Percentiles rank a stretch among this genome's conserved stretches.
phyloP scores from a whole-genome alignment of 35 echinoderm and acorn worm species.

The Apostichopus japonicus region DNA sequence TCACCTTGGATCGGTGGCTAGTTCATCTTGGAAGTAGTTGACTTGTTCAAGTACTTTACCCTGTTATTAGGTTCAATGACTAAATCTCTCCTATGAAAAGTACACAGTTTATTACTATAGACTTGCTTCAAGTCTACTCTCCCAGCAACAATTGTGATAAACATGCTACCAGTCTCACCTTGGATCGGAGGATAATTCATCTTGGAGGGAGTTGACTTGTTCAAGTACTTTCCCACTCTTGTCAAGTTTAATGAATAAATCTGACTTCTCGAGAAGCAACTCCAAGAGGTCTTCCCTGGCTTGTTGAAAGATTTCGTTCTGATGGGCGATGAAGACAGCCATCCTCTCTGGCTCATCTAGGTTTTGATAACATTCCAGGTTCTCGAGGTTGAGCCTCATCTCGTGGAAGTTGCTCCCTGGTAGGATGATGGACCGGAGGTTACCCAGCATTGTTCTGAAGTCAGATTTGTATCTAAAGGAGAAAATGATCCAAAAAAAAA shows the following conservation, averaged over 20 bases:
- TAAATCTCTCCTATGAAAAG: constrained; percentile 51
- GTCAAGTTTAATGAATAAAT: constrained; percentile 74
- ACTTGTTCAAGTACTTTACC: constrained; percentile 37
- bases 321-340: constrained; percentile 80
- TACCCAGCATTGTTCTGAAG: constrained; percentile 74
- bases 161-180: neutral
- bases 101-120: neutral
- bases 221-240: constrained; percentile 39
- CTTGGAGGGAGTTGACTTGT: constrained; percentile 36
- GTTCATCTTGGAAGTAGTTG: constrained; percentile 14
- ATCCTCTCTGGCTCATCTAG: constrained; percentile 61
- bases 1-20: neutral
- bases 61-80: constrained; percentile 67
- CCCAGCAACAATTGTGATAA: neutral
- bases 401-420: constrained; percentile 69
- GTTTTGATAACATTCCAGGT: constrained; percentile 70
- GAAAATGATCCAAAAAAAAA: neutral
- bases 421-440: constrained; percentile 58
- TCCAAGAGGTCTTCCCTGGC: constrained; percentile 69
- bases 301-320: constrained; percentile 64
- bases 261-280: constrained; percentile 68
- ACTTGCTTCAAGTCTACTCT: constrained; percentile 4
- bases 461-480: constrained; percentile 80
- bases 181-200: constrained; percentile 19
- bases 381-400: constrained; percentile 56